Base-by-base conservation (phyloP, 1,140 invertebrate genomes). In the Doryteuthis pealeii region DNA sequence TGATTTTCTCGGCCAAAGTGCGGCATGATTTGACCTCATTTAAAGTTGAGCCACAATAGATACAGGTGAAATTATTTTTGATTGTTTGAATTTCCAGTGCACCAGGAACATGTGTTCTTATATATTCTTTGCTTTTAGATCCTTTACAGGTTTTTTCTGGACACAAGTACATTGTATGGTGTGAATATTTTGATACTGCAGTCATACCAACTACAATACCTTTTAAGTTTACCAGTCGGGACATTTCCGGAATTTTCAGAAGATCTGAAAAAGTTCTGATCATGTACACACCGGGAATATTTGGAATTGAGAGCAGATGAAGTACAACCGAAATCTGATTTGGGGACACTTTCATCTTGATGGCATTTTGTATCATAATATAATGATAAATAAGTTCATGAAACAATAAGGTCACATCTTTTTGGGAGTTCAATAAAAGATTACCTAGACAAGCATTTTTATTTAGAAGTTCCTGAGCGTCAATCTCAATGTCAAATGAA, bases 321-420 rank as follows among this genome's bases (percentile, higher is more conserved):
- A 62, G 18, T 62, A 62, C 54, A 62, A 62, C 18, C 18, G 54
- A 62, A 15, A 62, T 62, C 26, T 62, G 54, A 62, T 62, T 62
- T 5, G 26, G 54, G 6, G 6, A n/a, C 18, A 62, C 26, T 22
- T 62, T 28, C 26, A n/a, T 18, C 6, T 28, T 62, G 26, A 62
- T 22, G 6, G 18, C 5, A 22, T 62, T 62, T n/a, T 6, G 10
- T n/a, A 62, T 5, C 6, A 28, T 22, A 62, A 62, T 62, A 62
- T 62, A 62, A 62, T 62, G 26, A 62, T 62, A 62, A n/a, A 62
- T 6, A 62, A 62, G 18, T 28, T 62, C 54, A n/a, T 62, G 54
- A 62, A 62, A 62, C 1, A 62, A 28, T 28, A 62, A 28, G 5
- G 54, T 62, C 6, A 28, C 54, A n/a, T 62, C 54, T n/a, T 28